Conservation (phyloP, 2,113 vertebrate genomes). For the Periophthalmus modestus region DNA sequence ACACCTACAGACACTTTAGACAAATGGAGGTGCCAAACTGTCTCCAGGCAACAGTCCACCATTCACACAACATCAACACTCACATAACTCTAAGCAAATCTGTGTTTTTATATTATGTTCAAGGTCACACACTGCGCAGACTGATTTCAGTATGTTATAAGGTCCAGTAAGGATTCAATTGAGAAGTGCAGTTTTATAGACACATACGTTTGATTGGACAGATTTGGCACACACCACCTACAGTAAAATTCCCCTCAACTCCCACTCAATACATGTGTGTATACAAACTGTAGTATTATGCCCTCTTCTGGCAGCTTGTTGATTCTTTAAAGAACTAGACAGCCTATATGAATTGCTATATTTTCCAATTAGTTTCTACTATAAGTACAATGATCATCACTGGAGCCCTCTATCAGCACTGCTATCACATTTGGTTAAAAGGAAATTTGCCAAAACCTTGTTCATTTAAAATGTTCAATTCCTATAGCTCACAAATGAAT, state of each 20-base stretch:
- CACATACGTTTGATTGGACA: neutral
- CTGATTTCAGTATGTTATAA: neutral
- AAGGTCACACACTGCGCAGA: conserved; percentile 14
- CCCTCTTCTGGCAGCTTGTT: conserved; percentile 71
- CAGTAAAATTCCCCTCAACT: conserved; percentile 4
- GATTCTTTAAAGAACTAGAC: neutral
- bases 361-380: no score
- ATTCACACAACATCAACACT: conserved; percentile 32
- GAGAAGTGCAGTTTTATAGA: conserved; percentile 6
- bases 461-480: no score
- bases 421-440: no score
- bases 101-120: conserved; percentile 13
- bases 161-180: neutral
- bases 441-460: no score
- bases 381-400: no score
- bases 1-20: conserved; percentile 33
- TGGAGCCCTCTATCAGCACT: no score
- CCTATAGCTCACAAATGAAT: no score
- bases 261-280: neutral
- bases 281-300: conserved; percentile 58
- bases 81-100: conserved; percentile 16
- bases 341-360: neutral
- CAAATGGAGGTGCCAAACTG: conserved; percentile 32
- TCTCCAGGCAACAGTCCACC: conserved; percentile 68
- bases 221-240: conserved; percentile 5